Percentiles rank a stretch among this genome's conserved stretches.
Evolutionary conservation across 2,113 vertebrate genomes (phyloP).

Genomic region (Nibea coibor): DNA sequence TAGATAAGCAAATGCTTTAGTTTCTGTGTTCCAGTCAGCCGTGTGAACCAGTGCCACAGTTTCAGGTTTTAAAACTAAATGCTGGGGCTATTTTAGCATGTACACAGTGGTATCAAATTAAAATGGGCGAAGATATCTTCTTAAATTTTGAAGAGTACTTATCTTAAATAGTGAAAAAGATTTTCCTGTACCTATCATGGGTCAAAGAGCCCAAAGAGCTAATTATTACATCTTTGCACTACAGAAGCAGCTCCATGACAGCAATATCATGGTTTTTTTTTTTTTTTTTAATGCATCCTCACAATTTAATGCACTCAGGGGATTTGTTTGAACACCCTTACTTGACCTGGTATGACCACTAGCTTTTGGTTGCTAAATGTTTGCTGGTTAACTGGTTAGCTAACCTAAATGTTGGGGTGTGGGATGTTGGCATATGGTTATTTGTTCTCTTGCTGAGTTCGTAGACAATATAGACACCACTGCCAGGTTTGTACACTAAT

Average conservation of each 20-base stretch:
- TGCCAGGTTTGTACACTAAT: too few species aligned
- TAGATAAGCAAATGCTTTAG: slow-evolving; percentile 77
- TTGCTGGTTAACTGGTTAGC: too few species aligned
- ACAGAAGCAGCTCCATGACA: neutral
- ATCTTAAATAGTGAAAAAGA: neutral
- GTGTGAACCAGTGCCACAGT: neutral
- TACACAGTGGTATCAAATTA: neutral
- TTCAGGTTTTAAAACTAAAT: slow-evolving; percentile 8
- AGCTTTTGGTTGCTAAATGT: too few species aligned
- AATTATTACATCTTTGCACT: neutral
- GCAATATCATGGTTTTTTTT: neutral
- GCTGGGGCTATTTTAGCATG: neutral
- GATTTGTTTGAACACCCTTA: too few species aligned
- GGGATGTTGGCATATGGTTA: too few species aligned
- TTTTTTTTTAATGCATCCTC: too few species aligned
- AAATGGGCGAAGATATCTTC: neutral
- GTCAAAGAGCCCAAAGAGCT: neutral
- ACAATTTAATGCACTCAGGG: too few species aligned
- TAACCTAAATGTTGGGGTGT: too few species aligned
- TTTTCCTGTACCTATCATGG: too few species aligned
- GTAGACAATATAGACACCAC: too few species aligned
- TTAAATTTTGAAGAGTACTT: neutral
- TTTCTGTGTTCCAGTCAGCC: neutral
- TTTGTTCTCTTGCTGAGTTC: too few species aligned
- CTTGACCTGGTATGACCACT: too few species aligned